Base-by-base conservation (phyloP, 2,888 invertebrate species). In the Drosophila engyochracea region DNA sequence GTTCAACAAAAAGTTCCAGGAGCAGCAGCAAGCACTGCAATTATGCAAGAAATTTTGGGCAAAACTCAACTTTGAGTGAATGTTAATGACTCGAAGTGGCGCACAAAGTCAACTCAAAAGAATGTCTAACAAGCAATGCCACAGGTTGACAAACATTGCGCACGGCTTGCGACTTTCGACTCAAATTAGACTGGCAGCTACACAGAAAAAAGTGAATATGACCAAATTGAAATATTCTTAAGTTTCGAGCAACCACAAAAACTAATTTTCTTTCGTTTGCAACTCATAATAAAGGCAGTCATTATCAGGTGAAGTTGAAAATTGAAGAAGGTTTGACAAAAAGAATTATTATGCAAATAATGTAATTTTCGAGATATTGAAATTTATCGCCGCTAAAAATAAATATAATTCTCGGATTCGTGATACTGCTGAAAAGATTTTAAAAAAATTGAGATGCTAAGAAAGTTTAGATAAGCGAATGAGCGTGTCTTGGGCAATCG, bases 61-160 rank as follows among this genome's bases (percentile, higher is more conserved):
- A 77, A 81, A 89, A 41, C n/a, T 41, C 58, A 30, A 41, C 41
- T 70, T 73, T 61, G 54, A 71, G 81, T 69, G 72, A 82, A 87
- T 89, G 82, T 74, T 87, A 87, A 87, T 87, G 91, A 87, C 91
- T 82, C 70, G 63, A 77, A 86, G 74, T 81, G 85, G 58, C 73
- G 30, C 69, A 65, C 58, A 69, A 85, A 79, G 89, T 72, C 80
- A 76, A 75, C 39, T 49, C 54, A 53, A 79, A 47, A 73, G 70
- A 59, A 63, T 41, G 52, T 54, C 30, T 41, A 22, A 39, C 37
- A 60, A 47, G 47, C n/a, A 58, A 68, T 59, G 76, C 76, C 79
- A 80, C 82, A 85, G 83, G 83, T 79, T 74, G 83, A 76, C 79
- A 79, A 79, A 82, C 82, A 82, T 39, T 39, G 61, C 62, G 54